phyloP scores from a whole-genome alignment of 2,888 invertebrate species.

The Diarsia dahlii region DNA sequence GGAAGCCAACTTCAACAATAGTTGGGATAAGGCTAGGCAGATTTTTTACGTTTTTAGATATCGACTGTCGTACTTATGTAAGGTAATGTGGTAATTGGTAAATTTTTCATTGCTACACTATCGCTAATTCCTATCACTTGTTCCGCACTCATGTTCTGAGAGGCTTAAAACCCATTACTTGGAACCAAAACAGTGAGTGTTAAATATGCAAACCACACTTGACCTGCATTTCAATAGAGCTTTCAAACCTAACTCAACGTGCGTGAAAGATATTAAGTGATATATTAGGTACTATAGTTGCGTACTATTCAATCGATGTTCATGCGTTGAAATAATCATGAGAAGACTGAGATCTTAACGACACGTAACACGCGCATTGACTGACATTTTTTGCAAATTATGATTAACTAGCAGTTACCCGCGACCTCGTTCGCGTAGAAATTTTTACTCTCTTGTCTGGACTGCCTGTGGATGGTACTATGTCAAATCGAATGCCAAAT shows the following conservation, averaged over 20 bases:
- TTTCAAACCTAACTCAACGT: slow-evolving; percentile 56
- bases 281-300: too few species aligned
- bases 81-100: not conserved
- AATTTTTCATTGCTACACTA: not conserved
- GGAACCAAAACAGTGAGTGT: slow-evolving; percentile 74
- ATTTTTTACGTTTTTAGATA: not conserved
- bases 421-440: too few species aligned
- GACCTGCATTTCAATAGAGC: slow-evolving; percentile 73
- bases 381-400: too few species aligned
- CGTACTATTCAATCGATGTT: slow-evolving; percentile 19
- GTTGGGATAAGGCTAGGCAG: too few species aligned
- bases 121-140: slow-evolving; percentile 44
- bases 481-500: too few species aligned
- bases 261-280: slow-evolving; percentile 46
- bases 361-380: not conserved
- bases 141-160: slow-evolving; percentile 62
- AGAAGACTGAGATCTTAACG: not conserved
- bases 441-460: too few species aligned
- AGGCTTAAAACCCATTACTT: slow-evolving; percentile 78
- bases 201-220: slow-evolving; percentile 79
- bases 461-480: too few species aligned
- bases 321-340: not conserved
- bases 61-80: not conserved
- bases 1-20: too few species aligned
- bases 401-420: too few species aligned